Evolutionary conservation across 2,888 invertebrate species (phyloP), one percentile per base, ranked within the genome.

Genomic region (Ecliptopera silaceata): DNA sequence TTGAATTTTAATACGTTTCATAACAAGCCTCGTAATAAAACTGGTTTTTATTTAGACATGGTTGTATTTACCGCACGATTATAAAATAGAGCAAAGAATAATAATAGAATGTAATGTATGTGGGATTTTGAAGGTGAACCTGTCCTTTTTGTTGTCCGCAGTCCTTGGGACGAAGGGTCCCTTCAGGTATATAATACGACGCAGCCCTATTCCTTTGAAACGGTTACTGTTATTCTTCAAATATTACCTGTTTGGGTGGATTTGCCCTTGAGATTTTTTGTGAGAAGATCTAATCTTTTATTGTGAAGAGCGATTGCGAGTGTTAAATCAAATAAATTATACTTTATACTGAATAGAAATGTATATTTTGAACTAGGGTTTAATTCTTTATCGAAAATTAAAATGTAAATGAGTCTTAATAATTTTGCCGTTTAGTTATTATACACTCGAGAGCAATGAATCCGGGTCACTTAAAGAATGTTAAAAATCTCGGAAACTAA

Each of bases 1-100:
- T 79, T 71, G 75, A 80, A 82, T 83, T 65, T 79, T 79, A 84
- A 84, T 79, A 76, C 74, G 80, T 85, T 85, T 86, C 84, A 80
- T 89, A 88, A 86, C 82, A 81, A 73, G 70, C 77, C 72, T 81
- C 78, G 80, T 81, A 79, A 84, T 77, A 61, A 66, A 83, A 88
- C 87, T 83, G 82, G 88, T 87, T 70, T n/a, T 65, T 65, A 66
- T 72, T 65, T 72, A 59, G 64, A 65, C 65, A 69, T 64, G 71
- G 70, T 70, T 64, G 69, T 68, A 64, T 75, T 69, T 82, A 79
- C 66, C 68, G 68, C 67, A 74, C 68, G 69, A 72, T 75, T 72
- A 71, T 74, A 77, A 77, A 77, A 72, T 71, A 72, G 72, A 69
- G 62, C 68, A 60, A 60, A 61, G 66, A 79, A 79, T 80, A 82